Percentiles rank a stretch among this genome's conserved stretches.
These are phyloP conservation scores for Tarsius wallacei DNA, from an alignment of 2,797 vertebrate genomes.

Conservation along the genomic window DNA sequence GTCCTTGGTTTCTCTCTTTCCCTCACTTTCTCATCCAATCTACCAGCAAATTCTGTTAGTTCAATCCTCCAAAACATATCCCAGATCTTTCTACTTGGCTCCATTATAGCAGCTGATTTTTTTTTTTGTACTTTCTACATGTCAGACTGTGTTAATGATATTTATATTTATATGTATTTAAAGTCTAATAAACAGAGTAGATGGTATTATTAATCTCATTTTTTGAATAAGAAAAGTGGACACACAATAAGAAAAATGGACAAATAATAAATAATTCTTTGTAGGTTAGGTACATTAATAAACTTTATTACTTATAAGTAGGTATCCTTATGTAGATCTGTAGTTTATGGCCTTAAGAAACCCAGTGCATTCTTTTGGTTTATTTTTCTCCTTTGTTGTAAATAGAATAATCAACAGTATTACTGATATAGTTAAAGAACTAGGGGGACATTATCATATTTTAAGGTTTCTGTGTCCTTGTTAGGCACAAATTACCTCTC, in stretches of 20 bases:
- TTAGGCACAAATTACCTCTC: slow-evolving; percentile 16
- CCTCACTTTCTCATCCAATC: not conserved
- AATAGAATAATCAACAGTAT: not conserved
- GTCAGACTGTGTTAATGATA: not conserved
- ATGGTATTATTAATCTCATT: slow-evolving; percentile 36
- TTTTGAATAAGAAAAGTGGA: not conserved
- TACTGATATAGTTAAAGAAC: slow-evolving; percentile 3
- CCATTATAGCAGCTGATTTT: not conserved
- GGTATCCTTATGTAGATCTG: not conserved
- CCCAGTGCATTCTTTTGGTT: slow-evolving; percentile 9
- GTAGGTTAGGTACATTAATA: not conserved
- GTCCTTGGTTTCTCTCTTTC: slow-evolving; percentile 59
- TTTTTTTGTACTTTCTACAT: not conserved
- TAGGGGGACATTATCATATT: slow-evolving; percentile 20
- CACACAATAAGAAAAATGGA: not conserved
- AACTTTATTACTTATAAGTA: not conserved
- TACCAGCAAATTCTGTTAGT: slow-evolving; percentile 14
- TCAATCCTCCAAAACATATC: not conserved
- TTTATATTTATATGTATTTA: slow-evolving; percentile 15
- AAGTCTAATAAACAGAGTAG: slow-evolving; percentile 19
- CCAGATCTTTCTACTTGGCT: slow-evolving; percentile 10
- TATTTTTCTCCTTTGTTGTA: slow-evolving; percentile 51
- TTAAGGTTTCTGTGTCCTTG: slow-evolving; percentile 55
- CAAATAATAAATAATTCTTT: not conserved
- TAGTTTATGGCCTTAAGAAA: slow-evolving; percentile 52